These are phyloP conservation scores for Nasonia longicornis DNA, from an alignment of 1,140 invertebrate genomes.

Conservation along the genomic window DNA sequence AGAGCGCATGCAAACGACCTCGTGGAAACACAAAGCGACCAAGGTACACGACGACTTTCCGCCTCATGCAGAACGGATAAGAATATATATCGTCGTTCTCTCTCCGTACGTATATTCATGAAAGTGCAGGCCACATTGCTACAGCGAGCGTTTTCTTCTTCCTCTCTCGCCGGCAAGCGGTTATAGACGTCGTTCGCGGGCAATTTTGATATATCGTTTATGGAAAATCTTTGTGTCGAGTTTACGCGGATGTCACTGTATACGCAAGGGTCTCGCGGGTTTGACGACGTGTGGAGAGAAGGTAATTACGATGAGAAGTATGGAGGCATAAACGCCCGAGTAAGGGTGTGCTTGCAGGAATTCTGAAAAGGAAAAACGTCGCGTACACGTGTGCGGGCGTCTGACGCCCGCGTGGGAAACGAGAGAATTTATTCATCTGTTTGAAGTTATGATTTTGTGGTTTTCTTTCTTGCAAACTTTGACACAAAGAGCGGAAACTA, in stretches of 20 bases:
- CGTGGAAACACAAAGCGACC: conserved; percentile 19
- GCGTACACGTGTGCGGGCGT: too few species aligned
- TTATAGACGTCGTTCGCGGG: neutral
- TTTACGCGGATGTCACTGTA: neutral
- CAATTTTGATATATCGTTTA: conserved; percentile 30
- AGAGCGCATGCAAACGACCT: conserved; percentile 33
- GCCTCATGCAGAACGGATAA: conserved; percentile 13
- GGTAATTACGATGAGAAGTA: neutral
- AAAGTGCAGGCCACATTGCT: neutral
- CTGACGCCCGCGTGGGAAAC: neutral
- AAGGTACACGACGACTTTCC: neutral
- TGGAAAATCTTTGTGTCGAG: conserved; percentile 25
- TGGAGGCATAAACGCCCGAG: neutral
- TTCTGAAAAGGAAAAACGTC: neutral
- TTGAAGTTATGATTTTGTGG: neutral
- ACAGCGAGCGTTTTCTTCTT: neutral
- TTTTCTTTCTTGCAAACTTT: neutral
- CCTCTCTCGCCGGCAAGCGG: neutral
- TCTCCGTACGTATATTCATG: neutral
- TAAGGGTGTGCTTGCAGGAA: neutral
- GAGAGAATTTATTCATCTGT: neutral
- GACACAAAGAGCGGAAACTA: neutral
- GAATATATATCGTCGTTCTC: neutral
- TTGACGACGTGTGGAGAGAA: neutral
- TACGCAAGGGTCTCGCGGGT: neutral